Percentiles rank a stretch among this genome's conserved stretches.
Evolutionary conservation across 2,113 vertebrate genomes (phyloP).

Genomic region (Melanerpes formicivorus): DNA sequence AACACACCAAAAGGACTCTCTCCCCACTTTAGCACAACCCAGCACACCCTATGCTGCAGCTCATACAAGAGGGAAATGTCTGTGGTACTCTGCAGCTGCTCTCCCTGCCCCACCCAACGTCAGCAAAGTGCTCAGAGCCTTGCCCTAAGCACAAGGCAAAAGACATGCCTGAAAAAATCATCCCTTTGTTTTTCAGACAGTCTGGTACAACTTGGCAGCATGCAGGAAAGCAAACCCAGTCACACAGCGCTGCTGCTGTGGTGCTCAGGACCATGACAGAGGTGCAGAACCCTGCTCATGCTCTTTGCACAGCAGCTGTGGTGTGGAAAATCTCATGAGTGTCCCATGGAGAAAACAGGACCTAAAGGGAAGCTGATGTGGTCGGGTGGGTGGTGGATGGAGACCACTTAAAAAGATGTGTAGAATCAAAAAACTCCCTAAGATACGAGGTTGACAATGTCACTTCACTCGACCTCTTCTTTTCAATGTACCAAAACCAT

Average conservation of each 20-base stretch:
- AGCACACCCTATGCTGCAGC: not conserved
- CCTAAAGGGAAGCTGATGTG: not conserved
- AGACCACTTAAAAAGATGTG: not conserved
- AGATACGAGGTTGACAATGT: not conserved
- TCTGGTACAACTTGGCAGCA: not conserved
- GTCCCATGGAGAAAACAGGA: not conserved
- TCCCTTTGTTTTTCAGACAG: not conserved
- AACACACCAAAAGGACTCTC: not conserved
- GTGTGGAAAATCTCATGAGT: not conserved
- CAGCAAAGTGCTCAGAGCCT: not conserved
- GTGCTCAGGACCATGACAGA: not conserved
- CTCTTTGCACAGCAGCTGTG: not conserved
- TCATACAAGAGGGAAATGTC: not conserved
- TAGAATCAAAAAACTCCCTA: not conserved
- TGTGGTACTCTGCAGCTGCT: not conserved
- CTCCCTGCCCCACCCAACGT: not conserved
- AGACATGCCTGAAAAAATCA: not conserved
- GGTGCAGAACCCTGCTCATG: not conserved
- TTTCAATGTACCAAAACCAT: not conserved
- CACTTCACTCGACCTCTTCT: not conserved
- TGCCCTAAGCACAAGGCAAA: not conserved
- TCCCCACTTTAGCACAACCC: not conserved
- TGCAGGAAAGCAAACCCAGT: not conserved
- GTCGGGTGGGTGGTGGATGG: not conserved
- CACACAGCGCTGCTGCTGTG: accelerated